Conservation (phyloP, 2,888 invertebrate species). For the Rotaria sp. region DNA sequence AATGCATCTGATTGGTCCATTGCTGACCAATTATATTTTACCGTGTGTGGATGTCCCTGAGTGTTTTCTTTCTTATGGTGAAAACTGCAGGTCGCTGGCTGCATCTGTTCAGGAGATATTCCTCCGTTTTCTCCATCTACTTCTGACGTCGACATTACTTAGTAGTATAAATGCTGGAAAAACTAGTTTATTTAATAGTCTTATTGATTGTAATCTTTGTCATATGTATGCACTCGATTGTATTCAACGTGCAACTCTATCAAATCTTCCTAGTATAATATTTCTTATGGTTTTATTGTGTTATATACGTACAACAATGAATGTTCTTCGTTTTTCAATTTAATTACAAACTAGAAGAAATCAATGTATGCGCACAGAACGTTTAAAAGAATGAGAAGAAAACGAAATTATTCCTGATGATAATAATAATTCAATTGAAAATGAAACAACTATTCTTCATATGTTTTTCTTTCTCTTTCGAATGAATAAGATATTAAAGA, state of each 20-base stretch:
- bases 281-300: background rate
- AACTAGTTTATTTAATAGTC: conserved; percentile 87
- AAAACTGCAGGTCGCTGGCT: too few species aligned
- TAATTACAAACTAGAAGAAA: conserved; percentile 65
- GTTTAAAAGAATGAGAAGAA: conserved; percentile 61
- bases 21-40: too few species aligned
- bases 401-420: background rate
- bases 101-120: too few species aligned
- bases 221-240: conserved; percentile 72
- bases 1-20: too few species aligned
- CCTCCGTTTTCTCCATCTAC: too few species aligned
- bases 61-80: too few species aligned
- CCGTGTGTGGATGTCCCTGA: too few species aligned
- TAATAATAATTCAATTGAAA: background rate
- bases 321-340: conserved; percentile 85
- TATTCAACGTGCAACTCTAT: conserved; percentile 79
- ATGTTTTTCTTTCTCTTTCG: background rate
- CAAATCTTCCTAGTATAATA: conserved; percentile 77
- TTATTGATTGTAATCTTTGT: conserved; percentile 87
- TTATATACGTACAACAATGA: conserved; percentile 68
- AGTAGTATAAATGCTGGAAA: conserved; percentile 95
- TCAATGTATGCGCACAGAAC: conserved; percentile 60
- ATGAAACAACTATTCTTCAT: conserved; percentile 42
- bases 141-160: conserved; percentile 59
- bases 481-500: background rate